Base-by-base conservation (phyloP, 2,888 invertebrate species). In the Invenusta paracnida region DNA sequence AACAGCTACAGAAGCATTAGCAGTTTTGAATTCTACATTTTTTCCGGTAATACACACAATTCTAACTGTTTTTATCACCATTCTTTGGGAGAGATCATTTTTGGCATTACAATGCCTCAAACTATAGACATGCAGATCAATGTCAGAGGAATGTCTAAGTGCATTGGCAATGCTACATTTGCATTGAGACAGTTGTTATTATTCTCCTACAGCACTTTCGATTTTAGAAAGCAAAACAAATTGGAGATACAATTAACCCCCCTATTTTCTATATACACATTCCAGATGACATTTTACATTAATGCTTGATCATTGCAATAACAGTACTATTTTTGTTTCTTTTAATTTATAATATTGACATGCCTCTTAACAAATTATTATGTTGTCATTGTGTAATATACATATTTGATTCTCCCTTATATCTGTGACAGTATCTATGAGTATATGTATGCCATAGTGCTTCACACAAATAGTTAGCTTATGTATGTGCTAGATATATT, bases 11-110 rank as follows among this genome's bases (percentile, higher is more conserved):
- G 23, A 5, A n/a, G 25, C 73, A 23, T 73, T 73, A 23, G 73
- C 73, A 73, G 25, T 23, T 73, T 73, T 23, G 25, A 73, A 73
- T 73, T 73, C 27, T 73, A 73, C 27, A 73, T 73, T 73, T 13
- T 73, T 73, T 73, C 73, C 73, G 27, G 73, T 73, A 23, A 73
- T 73, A 73, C 73, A 73, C 23, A 73, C 73, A 73, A 73, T 73
- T 5, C 73, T 73, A n/a, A 73, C 25, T 73, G 73, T 73, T n/a
- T 73, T 73, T 23, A 2, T 73, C 73, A 5, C 27, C 11, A 73
- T 73, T 73, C 73, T 23, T n/a, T 73, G 25, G 2, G 73, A 73
- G 73, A 73, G 73, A 73, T 73, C 17, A 23, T 73, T 73, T 23
- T 73, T 23, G 23, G 27, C 23, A 73, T 73, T 73, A 25, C 17